Evolutionary conservation across 2,888 invertebrate genomes (phyloP), one percentile per base, ranked within the genome.

Genomic region (Oxytorus armatus): DNA sequence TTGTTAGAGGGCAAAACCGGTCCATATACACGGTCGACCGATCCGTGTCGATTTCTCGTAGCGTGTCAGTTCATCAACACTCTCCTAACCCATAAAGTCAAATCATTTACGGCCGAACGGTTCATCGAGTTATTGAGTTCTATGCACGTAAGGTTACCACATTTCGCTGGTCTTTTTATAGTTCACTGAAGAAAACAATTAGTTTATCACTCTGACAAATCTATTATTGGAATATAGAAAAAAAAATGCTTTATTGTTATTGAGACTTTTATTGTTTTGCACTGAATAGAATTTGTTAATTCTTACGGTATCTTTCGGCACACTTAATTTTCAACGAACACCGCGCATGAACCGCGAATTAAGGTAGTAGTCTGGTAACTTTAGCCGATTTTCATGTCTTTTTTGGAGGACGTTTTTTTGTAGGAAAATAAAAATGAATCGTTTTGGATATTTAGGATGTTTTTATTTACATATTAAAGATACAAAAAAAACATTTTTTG

Each of bases 101-200:
- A 78, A 78, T 78, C 73, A 73, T 68, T 74, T 7, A 78, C 78
- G 47, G 61, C 51, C 68, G 61, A 55, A 44, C 66, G 73, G 36
- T 61, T 61, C 63, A 63, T 74, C 53, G 73, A 74, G 68, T 74
- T 29, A 74, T 74, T 68, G 66, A 57, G 39, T 61, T 65, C 36
- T 14, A 53, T 47, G 16, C 29, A 21, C 11, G 11, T 29, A 16
- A 23, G n/a, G 39, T 42, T 23, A 59, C n/a, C 59, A 3, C n/a
- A 21, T 59, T 21, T 36, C 14, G 44, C 44, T 59, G n/a, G 21
- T 33, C n/a, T n/a, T n/a, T n/a, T n/a, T n/a, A n/a, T 36, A 5
- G 5, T 36, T 10, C 5, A 36, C 36, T 36, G 10, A 8, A 10
- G 10, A 36, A 36, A 7, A 8, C 4, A 36, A 36, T 4, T 8